Percentiles rank a stretch among this genome's conserved stretches.
Conservation (phyloP, 1,140 invertebrate genomes). For the Drosophila hydei region DNA sequence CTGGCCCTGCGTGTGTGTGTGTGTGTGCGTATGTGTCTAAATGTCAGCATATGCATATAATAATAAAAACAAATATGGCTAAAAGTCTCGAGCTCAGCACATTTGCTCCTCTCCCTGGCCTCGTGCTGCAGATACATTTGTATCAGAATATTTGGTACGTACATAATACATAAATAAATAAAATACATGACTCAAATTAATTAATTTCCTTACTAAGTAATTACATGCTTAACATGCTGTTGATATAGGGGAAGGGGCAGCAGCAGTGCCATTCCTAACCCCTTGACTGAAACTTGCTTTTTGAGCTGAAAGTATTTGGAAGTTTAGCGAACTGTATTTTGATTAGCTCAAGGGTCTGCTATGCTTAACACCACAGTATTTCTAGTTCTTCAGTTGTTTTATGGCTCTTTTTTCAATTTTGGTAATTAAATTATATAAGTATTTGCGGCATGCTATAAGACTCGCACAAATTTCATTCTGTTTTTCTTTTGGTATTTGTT, state of each 20-base stretch:
- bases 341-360: neutral
- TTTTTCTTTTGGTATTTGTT: conserved; percentile 50
- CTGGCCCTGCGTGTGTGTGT: neutral
- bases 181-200: conserved; percentile 78
- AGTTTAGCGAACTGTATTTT: conserved; percentile 43
- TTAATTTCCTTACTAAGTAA: conserved; percentile 75
- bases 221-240: conserved; percentile 70
- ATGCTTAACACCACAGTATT: neutral
- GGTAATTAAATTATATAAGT: conserved; percentile 18
- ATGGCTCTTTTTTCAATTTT: neutral
- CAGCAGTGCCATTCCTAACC: conserved; percentile 53
- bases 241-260: neutral
- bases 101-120: conserved; percentile 54
- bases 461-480: conserved; percentile 4
- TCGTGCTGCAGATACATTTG: conserved; percentile 58
- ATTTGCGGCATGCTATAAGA: conserved; percentile 4
- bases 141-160: conserved; percentile 41
- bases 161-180: conserved; percentile 60
- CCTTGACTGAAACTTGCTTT: conserved; percentile 52
- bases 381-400: neutral
- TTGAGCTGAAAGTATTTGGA: conserved; percentile 54
- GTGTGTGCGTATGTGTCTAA: conserved; percentile 53
- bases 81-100: conserved; percentile 73
- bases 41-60: conserved; percentile 81
- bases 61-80: conserved; percentile 79